Evolutionary conservation across 2,113 vertebrate species (phyloP).

Genomic region (Uropsilus gracilis): DNA sequence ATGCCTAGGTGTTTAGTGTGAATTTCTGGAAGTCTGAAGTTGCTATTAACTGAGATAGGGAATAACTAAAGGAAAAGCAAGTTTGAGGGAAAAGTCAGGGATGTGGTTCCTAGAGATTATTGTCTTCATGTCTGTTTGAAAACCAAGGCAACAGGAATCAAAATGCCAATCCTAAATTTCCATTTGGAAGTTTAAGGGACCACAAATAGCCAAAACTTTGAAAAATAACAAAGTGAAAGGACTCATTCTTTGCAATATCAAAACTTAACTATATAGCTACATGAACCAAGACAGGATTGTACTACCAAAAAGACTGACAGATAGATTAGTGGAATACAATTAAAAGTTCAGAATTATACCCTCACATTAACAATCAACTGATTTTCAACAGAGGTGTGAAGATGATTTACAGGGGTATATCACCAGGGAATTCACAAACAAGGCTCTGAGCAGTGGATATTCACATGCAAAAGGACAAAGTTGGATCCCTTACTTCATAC

Average conservation of each 20-base stretch:
- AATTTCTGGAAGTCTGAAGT: background rate
- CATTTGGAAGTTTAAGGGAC: background rate
- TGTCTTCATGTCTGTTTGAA: background rate
- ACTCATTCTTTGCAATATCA: background rate
- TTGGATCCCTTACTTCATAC: background rate
- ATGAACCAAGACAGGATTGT: background rate
- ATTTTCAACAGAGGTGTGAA: background rate
- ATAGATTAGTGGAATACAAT: background rate
- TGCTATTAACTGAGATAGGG: background rate
- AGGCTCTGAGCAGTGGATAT: background rate
- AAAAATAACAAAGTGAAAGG: background rate
- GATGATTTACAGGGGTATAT: background rate
- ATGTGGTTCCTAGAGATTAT: background rate
- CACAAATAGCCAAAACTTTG: background rate
- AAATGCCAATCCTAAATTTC: background rate
- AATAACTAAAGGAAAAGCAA: background rate
- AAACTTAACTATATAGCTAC: background rate
- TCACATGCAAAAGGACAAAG: background rate
- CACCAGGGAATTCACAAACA: no score
- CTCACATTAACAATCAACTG: background rate
- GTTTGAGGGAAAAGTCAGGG: background rate
- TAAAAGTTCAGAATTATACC: background rate
- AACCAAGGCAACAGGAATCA: background rate
- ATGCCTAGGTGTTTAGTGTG: background rate
- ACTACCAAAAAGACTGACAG: background rate